A percentile compares a stretch with the other conserved stretches of the same genome.
These are phyloP conservation scores for Pseudococcus jackbeardsleyi DNA, from an alignment of 2,888 invertebrate genomes.

Conservation along the genomic window DNA sequence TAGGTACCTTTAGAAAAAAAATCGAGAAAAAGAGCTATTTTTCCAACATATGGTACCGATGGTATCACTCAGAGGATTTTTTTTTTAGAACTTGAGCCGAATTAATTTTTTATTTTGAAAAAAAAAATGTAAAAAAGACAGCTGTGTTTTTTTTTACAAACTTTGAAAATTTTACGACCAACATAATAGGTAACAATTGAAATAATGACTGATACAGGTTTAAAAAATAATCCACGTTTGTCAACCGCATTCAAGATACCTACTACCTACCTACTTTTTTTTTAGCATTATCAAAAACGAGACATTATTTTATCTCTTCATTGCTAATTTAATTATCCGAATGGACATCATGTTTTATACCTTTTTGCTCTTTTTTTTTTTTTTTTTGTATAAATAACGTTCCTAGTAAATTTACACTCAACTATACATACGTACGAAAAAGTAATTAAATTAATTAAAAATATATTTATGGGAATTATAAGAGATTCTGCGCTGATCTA, in stretches of 20 bases:
- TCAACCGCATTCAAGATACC: background rate
- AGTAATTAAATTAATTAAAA: conserved; percentile 61
- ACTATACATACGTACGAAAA: too few species aligned
- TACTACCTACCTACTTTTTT: too few species aligned
- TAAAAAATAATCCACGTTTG: background rate
- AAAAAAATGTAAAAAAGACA: too few species aligned
- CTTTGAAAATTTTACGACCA: background rate
- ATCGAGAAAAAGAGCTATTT: too few species aligned
- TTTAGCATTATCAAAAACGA: background rate
- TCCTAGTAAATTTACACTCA: conserved; percentile 52
- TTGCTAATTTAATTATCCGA: conserved; percentile 57
- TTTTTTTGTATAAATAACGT: conserved; percentile 6
- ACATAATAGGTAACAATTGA: background rate
- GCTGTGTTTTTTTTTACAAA: too few species aligned
- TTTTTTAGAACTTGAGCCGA: too few species aligned
- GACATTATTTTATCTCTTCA: background rate
- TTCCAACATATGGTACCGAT: too few species aligned
- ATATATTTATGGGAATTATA: conserved; percentile 57
- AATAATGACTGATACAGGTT: background rate
- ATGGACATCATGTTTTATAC: background rate
- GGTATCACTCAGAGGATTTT: too few species aligned
- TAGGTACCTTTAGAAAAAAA: too few species aligned
- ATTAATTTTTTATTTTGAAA: too few species aligned
- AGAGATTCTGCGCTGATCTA: conserved; percentile 10
- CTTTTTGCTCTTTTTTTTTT: background rate